Conservation (phyloP, 2,888 invertebrate genomes). For the Campoplex nolae region DNA sequence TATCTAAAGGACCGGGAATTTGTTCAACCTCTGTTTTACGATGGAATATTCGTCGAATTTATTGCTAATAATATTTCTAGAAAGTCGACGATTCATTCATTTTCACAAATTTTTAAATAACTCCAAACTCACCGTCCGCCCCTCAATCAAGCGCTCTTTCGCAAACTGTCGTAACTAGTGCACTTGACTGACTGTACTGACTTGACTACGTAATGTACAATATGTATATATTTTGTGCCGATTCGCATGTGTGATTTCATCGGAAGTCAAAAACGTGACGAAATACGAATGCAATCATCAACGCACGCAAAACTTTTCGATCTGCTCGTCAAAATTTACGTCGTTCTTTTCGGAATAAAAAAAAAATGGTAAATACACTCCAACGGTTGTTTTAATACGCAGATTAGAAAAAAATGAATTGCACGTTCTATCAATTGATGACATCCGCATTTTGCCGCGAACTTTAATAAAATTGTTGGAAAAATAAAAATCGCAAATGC, state of each 20-base stretch:
- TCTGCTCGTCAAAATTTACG: slow-evolving; percentile 30
- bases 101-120: background rate
- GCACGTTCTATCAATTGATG: background rate
- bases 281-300: slow-evolving; percentile 42
- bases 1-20: background rate
- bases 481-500: background rate
- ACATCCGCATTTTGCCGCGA: slow-evolving; percentile 3
- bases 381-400: background rate
- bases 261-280: slow-evolving; percentile 30
- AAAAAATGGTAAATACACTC: slow-evolving; percentile 44
- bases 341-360: slow-evolving; percentile 22
- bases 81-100: background rate
- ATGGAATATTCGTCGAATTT: background rate
- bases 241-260: background rate
- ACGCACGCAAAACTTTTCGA: background rate
- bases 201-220: background rate
- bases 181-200: background rate
- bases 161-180: background rate
- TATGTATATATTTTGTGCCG: background rate
- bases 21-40: slow-evolving; percentile 19
- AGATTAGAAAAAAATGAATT: background rate
- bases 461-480: background rate
- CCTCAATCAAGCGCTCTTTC: background rate
- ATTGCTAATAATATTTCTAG: background rate
- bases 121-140: background rate